phyloP scores from a whole-genome alignment of 2,113 vertebrate genomes.

The Gavialis gangeticus region DNA sequence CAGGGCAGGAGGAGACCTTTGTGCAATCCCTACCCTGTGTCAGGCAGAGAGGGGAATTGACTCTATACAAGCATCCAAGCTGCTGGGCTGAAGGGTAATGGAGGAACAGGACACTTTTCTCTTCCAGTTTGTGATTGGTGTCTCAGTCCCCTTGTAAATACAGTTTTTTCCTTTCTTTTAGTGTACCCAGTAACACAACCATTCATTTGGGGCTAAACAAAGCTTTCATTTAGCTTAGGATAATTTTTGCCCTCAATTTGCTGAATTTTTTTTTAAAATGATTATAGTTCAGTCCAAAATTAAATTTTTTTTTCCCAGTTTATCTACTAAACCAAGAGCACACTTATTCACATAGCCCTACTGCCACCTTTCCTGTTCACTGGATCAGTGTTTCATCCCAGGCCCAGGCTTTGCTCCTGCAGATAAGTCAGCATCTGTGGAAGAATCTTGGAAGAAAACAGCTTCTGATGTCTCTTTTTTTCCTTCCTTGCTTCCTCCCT shows the following conservation, averaged over 20 bases:
- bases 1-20: no score
- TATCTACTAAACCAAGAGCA: neutral
- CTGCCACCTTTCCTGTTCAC: neutral
- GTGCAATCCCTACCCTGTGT: no score
- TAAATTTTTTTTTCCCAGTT: neutral
- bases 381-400: neutral
- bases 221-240: neutral
- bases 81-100: no score
- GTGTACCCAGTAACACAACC: no score
- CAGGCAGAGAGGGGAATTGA: no score
- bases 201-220: neutral
- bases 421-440: neutral
- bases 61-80: no score
- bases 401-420: neutral
- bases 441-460: neutral
- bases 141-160: no score
- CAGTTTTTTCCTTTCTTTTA: no score
- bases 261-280: neutral
- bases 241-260: neutral
- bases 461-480: neutral
- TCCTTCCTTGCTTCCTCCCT: neutral
- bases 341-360: neutral
- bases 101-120: no score
- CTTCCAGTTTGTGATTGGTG: no score
- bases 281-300: neutral